Base-by-base conservation (phyloP, 1,140 invertebrate genomes). In the Cydia fagiglandana region DNA sequence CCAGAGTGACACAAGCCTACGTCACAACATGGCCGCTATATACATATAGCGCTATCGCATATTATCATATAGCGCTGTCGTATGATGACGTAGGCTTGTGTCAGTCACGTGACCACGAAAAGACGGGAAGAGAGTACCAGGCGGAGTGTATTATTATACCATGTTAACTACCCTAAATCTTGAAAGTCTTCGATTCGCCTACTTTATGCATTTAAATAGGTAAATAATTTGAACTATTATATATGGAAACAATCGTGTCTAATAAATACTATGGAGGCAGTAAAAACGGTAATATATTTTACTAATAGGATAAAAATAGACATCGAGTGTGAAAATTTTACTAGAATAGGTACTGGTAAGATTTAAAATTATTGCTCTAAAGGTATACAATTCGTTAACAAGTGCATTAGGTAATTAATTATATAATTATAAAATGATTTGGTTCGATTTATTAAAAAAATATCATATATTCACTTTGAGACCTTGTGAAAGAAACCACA, bases 351-450 rank as follows among this genome's bases (percentile, higher is more conserved):
- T 75, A 86, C 86, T 84, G 85, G 83, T 75, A 50, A 77, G 77
- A 79, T 79, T 74, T 80, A 83, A 86, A 83, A 86, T 90, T 90
- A 91, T 91, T 91, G 88, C 89, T 92, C 81, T 87, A 90, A 80
- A 88, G 80, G 84, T 90, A 90, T 90, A 91, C 85, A 89, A 78
- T 80, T 77, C 50, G 78, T 84, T 85, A 88, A 86, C 84, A 86
- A 86, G 82, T 88, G 84, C 83, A 83, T 50, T 73, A 73, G 47
- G 41, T 73, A 73, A 82, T 84, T 81, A 79, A 87, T 74, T 66
- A 64, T 17, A 79, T 81, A 81, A 82, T 79, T 66, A 85, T 82
- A 82, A 47, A 87, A 85, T 78, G 77, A 82, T 82, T 84, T 87
- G 84, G 85, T 88, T 86, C 80, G 79, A 85, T 84, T 81, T 75